phyloP scores from a whole-genome alignment of 2,888 invertebrate genomes.

The Eilema depressum region DNA sequence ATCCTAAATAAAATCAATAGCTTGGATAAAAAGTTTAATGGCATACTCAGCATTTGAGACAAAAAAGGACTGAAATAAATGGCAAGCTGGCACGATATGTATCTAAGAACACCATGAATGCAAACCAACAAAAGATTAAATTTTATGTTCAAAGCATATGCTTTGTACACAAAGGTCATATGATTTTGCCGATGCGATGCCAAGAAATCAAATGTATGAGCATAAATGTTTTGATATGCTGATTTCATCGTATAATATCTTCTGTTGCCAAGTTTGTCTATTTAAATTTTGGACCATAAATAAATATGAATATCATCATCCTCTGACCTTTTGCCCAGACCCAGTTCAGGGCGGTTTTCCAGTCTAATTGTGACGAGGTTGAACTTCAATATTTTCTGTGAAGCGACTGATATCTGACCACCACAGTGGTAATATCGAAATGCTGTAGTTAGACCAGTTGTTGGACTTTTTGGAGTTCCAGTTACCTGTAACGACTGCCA shows the following conservation, averaged over 20 bases:
- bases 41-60: neutral
- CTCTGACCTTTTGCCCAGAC: too few relatives aligned
- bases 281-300: neutral
- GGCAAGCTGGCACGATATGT: neutral
- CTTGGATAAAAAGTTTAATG: neutral
- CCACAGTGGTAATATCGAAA: too few relatives aligned
- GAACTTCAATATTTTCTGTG: too few relatives aligned
- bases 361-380: too few relatives aligned
- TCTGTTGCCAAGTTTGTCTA: constrained; percentile 6
- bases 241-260: neutral
- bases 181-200: neutral
- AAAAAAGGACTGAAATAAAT: neutral
- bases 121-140: neutral
- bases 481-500: too few relatives aligned
- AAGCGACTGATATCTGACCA: too few relatives aligned
- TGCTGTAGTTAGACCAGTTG: too few relatives aligned
- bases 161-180: neutral
- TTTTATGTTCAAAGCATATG: neutral
- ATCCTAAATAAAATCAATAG: too few relatives aligned
- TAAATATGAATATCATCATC: too few relatives aligned
- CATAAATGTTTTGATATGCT: neutral
- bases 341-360: too few relatives aligned
- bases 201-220: neutral
- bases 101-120: neutral
- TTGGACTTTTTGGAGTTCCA: too few relatives aligned